Evolutionary conservation across 2,113 vertebrate species (phyloP).

Genomic region (Mirounga angustirostris): DNA sequence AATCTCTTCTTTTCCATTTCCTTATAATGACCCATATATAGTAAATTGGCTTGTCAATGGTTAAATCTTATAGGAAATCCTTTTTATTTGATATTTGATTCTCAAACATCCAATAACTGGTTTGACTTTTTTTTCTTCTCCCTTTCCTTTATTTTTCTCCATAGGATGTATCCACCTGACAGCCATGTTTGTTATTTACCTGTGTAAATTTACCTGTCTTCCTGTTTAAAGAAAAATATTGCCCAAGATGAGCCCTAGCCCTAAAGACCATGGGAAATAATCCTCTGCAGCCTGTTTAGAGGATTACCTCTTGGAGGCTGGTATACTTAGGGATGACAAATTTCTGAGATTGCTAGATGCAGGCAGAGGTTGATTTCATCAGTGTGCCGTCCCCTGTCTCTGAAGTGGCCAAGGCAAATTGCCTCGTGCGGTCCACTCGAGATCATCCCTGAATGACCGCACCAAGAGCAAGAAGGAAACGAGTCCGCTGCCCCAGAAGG

Average conservation of each 20-base stretch:
- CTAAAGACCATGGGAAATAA: background rate
- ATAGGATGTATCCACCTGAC: background rate
- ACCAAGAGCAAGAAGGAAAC: background rate
- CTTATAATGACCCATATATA: background rate
- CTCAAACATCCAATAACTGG: background rate
- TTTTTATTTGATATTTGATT: conserved; percentile 55
- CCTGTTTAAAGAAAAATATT: background rate
- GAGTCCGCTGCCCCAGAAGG: background rate
- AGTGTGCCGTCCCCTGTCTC: too few relatives aligned
- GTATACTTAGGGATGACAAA: background rate
- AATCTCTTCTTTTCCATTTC: conserved; percentile 19
- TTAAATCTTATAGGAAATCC: background rate
- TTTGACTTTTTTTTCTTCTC: background rate
- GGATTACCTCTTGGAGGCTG: background rate
- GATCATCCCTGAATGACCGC: background rate
- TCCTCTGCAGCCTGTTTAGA: background rate
- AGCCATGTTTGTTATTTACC: background rate
- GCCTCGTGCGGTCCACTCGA: background rate
- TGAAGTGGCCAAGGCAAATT: background rate
- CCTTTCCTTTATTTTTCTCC: background rate
- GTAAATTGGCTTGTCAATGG: conserved; percentile 13
- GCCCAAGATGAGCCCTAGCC: background rate
- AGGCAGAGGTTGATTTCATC: background rate
- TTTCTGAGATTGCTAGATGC: background rate
- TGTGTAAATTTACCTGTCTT: background rate